These are phyloP conservation scores for Tenrec ecaudatus DNA, from an alignment of 2,113 vertebrate species.

Conservation along the genomic window DNA sequence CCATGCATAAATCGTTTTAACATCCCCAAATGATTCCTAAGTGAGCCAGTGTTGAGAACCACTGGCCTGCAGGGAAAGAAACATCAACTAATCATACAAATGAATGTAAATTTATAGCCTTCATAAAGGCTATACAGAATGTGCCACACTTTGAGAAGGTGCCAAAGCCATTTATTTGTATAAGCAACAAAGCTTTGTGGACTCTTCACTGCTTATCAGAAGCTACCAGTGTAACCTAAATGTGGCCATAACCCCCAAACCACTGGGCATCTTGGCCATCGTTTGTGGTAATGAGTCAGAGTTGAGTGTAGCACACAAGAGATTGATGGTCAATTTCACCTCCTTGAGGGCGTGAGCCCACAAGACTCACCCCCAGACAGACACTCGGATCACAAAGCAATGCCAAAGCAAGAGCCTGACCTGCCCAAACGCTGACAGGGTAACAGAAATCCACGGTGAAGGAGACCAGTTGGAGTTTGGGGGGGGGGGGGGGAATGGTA, in stretches of 20 bases:
- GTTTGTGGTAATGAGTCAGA: neutral
- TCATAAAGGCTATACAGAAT: constrained; percentile 29
- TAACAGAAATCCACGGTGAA: neutral
- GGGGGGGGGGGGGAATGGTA: neutral
- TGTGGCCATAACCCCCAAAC: neutral
- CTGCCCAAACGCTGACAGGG: neutral
- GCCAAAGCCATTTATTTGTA: neutral
- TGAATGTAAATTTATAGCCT: neutral
- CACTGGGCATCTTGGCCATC: neutral
- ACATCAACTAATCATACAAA: constrained; percentile 38
- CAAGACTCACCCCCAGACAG: neutral
- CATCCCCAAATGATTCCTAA: constrained; percentile 6
- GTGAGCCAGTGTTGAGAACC: constrained; percentile 5
- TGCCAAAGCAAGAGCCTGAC: neutral
- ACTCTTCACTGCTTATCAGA: neutral
- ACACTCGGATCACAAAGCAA: neutral
- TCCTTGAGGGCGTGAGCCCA: neutral
- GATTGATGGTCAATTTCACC: neutral
- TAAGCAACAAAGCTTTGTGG: neutral
- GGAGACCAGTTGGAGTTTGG: neutral
- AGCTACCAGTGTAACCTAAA: neutral
- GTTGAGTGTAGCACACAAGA: neutral
- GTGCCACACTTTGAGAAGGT: constrained; percentile 9
- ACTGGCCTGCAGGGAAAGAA: neutral
- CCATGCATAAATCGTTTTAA: neutral